Conservation (phyloP, 1,140 invertebrate species). For the Meteorus sp. region DNA sequence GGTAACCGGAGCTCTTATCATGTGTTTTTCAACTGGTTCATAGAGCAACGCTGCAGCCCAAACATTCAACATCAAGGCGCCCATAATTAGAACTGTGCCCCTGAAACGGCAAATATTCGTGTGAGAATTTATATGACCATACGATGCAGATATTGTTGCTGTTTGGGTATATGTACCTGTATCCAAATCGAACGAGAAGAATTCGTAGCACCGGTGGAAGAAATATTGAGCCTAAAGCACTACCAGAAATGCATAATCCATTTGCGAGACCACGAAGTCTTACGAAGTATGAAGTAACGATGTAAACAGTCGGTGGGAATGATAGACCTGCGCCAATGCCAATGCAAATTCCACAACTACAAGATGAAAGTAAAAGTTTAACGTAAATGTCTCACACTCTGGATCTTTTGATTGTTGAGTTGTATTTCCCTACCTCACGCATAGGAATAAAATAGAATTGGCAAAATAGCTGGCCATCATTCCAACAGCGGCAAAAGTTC, state of each 20-base stretch:
- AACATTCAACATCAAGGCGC: slow-evolving; percentile 79
- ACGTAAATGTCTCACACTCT: no score
- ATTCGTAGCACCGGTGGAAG: slow-evolving; percentile 74
- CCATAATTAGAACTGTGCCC: slow-evolving; percentile 79
- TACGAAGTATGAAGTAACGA: slow-evolving; percentile 86
- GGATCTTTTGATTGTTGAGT: no score
- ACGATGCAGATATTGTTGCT: neutral
- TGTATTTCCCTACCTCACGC: slow-evolving; percentile 69
- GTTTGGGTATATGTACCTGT: slow-evolving; percentile 60
- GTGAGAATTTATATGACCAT: no score
- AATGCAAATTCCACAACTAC: slow-evolving; percentile 78
- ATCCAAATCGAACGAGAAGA: slow-evolving; percentile 73
- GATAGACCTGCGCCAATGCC: slow-evolving; percentile 78
- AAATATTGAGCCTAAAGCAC: slow-evolving; percentile 80
- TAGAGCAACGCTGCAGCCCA: slow-evolving; percentile 82
- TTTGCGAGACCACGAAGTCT: slow-evolving; percentile 80
- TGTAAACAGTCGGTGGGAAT: slow-evolving; percentile 87
- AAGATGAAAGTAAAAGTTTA: slow-evolving; percentile 42
- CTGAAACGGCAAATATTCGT: slow-evolving; percentile 59
- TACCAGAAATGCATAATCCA: slow-evolving; percentile 87
- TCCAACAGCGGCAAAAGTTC: slow-evolving; percentile 78
- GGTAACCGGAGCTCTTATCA: slow-evolving; percentile 64
- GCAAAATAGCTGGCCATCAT: slow-evolving; percentile 86
- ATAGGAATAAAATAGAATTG: slow-evolving; percentile 73
- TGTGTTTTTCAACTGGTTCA: slow-evolving; percentile 78